Evolutionary conservation across 2,113 vertebrate genomes (phyloP).

Genomic region (Passer montanus): DNA sequence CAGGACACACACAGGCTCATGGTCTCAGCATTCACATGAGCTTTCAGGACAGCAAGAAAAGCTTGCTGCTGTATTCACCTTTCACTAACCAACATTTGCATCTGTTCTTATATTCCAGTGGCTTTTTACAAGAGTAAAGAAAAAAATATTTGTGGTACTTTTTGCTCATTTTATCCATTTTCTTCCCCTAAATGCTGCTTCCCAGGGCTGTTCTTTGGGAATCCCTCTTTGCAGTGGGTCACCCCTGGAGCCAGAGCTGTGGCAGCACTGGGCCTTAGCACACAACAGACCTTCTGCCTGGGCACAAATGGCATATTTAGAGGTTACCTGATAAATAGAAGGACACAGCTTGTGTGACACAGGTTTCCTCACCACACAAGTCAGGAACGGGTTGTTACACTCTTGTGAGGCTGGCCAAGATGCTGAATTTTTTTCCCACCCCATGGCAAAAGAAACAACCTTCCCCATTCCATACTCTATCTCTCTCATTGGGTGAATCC

Average conservation of each 20-base stretch:
- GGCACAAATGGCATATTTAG: neutral
- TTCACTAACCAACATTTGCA: neutral
- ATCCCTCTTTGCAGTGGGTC: neutral
- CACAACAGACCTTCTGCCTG: neutral
- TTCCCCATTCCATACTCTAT: neutral
- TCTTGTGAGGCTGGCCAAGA: neutral
- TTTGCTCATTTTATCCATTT: neutral
- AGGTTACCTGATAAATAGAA: neutral
- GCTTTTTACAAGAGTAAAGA: neutral
- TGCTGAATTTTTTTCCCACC: neutral
- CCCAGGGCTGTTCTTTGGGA: neutral
- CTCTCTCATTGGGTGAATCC: neutral
- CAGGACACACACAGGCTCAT: neutral
- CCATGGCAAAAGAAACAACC: neutral
- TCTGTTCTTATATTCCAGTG: neutral
- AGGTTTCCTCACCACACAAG: neutral
- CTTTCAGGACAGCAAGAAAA: neutral
- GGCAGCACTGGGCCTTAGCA: neutral
- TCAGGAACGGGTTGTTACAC: neutral
- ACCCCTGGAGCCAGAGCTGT: neutral
- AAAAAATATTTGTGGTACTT: fast-evolving
- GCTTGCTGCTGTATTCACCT: neutral
- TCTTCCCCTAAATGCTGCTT: neutral
- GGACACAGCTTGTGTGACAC: neutral
- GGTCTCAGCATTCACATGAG: neutral